Conservation (phyloP, 1,140 invertebrate genomes). For the Magallana gigas region DNA sequence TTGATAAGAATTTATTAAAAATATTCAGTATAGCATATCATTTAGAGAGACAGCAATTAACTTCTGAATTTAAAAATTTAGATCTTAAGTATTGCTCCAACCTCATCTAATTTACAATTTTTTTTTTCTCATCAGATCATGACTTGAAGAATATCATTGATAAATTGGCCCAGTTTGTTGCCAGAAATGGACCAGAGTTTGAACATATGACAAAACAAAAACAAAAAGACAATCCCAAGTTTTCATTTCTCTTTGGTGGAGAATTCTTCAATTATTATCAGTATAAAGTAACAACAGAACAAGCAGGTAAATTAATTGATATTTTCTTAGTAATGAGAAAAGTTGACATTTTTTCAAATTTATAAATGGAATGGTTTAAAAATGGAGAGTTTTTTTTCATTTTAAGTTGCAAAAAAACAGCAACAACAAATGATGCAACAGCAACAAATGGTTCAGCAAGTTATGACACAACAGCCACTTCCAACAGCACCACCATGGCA, state of each 20-base stretch:
- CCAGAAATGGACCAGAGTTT: constrained; percentile 98
- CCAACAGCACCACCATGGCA: constrained; percentile 72
- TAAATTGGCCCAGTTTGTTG: constrained; percentile 98
- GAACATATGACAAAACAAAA: constrained; percentile 99
- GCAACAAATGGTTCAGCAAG: constrained; percentile 72
- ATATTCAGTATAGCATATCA: too few species aligned
- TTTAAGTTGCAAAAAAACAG: constrained; percentile 62
- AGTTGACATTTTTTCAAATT: background rate
- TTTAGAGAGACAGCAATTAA: too few species aligned
- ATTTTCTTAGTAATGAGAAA: background rate
- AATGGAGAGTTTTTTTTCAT: background rate
- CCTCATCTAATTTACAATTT: too few species aligned
- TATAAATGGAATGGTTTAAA: background rate
- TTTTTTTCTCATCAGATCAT: constrained; percentile 84
- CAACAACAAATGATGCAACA: constrained; percentile 69
- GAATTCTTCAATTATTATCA: constrained; percentile 98
- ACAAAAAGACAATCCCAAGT: constrained; percentile 97
- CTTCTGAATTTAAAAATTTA: too few species aligned
- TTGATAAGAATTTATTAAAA: too few species aligned
- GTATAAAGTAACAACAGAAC: constrained; percentile 89
- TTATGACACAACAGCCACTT: constrained; percentile 70
- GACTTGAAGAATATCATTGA: constrained; percentile 98
- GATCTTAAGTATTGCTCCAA: too few species aligned
- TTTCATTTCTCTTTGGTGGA: constrained; percentile 97
- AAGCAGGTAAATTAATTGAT: constrained; percentile 68